A percentile compares a stretch with the other conserved stretches of the same genome.
Evolutionary conservation across 2,888 invertebrate species (phyloP).

Genomic region (Aquatica leii): DNA sequence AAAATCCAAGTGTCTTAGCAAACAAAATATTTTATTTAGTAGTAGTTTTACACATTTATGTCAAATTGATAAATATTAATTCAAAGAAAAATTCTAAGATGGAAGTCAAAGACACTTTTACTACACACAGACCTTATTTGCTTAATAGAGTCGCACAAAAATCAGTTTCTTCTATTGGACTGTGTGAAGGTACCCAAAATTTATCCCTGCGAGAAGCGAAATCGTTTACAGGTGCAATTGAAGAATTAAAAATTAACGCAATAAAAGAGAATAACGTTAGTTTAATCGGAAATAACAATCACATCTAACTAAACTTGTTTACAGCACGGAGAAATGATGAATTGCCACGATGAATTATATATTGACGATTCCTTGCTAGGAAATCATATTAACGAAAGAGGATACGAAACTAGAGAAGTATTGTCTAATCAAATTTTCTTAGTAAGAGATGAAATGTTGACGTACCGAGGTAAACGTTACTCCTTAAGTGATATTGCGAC

Average conservation of each 20-base stretch:
- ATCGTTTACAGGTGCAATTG: conserved; percentile 44
- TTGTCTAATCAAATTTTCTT: conserved; percentile 54
- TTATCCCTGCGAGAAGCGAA: conserved; percentile 42
- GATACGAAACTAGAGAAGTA: conserved; percentile 49
- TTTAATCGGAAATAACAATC: not conserved
- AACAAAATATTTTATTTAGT: too few relatives aligned
- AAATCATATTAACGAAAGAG: conserved; percentile 31
- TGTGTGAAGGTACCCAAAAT: conserved; percentile 32
- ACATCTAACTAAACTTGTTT: not conserved
- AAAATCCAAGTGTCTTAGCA: too few relatives aligned
- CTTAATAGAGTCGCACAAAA: conserved; percentile 9
- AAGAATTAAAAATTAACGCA: conserved; percentile 33
- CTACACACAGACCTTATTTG: too few relatives aligned
- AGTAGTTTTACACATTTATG: too few relatives aligned
- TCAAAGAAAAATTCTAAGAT: too few relatives aligned
- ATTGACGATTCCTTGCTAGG: conserved; percentile 9
- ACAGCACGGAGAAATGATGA: conserved; percentile 12
- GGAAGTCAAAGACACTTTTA: too few relatives aligned
- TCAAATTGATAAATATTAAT: too few relatives aligned
- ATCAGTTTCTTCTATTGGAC: conserved; percentile 42
- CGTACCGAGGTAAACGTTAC: conserved; percentile 66
- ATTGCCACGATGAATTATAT: conserved; percentile 21
- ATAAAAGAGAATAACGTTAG: conserved; percentile 7
- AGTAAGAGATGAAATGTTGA: conserved; percentile 65
- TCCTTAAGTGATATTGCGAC: conserved; percentile 68